phyloP scores from a whole-genome alignment of 2,888 invertebrate genomes.

The Pardosa pseudoannulata region DNA sequence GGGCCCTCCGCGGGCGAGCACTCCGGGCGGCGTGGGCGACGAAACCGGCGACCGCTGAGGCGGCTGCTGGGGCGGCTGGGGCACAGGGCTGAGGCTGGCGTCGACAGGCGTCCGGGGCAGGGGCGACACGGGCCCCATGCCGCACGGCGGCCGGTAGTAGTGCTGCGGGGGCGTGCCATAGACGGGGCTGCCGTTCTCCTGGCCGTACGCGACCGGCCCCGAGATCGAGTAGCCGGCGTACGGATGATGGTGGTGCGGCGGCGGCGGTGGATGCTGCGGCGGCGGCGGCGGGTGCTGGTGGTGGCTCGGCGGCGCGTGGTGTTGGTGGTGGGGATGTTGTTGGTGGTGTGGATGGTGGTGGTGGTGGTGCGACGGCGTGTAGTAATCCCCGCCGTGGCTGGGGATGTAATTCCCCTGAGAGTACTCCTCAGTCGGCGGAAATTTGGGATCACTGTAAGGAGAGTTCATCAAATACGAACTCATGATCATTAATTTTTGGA shows the following conservation, averaged over 20 bases:
- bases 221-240: slow-evolving; percentile 61
- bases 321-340: slow-evolving; percentile 62
- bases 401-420: slow-evolving; percentile 89
- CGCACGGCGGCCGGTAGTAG: slow-evolving; percentile 52
- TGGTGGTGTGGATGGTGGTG: slow-evolving; percentile 60
- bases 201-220: slow-evolving; percentile 54
- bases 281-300: slow-evolving; percentile 51
- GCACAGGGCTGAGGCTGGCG: slow-evolving; percentile 41
- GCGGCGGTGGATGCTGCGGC: slow-evolving; percentile 61
- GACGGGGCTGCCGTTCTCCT: slow-evolving; percentile 68
- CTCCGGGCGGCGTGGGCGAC: slow-evolving; percentile 63
- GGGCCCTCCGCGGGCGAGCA: slow-evolving; percentile 17
- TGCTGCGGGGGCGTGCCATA: slow-evolving; percentile 60
- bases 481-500: slow-evolving; percentile 84
- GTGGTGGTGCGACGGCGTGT: slow-evolving; percentile 69
- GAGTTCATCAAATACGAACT: slow-evolving; percentile 88
- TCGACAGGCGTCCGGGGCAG: slow-evolving; percentile 57
- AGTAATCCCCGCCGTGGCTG: slow-evolving; percentile 74
- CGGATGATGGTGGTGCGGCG: slow-evolving; percentile 33
- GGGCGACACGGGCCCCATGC: slow-evolving; percentile 67
- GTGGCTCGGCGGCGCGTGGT: slow-evolving; percentile 45
- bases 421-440: slow-evolving; percentile 92
- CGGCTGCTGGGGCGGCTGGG: slow-evolving; percentile 32
- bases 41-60: slow-evolving; percentile 64
- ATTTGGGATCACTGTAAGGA: slow-evolving; percentile 78